Evolutionary conservation across 2,113 vertebrate genomes (phyloP).

Genomic region (Hassar affinis): DNA sequence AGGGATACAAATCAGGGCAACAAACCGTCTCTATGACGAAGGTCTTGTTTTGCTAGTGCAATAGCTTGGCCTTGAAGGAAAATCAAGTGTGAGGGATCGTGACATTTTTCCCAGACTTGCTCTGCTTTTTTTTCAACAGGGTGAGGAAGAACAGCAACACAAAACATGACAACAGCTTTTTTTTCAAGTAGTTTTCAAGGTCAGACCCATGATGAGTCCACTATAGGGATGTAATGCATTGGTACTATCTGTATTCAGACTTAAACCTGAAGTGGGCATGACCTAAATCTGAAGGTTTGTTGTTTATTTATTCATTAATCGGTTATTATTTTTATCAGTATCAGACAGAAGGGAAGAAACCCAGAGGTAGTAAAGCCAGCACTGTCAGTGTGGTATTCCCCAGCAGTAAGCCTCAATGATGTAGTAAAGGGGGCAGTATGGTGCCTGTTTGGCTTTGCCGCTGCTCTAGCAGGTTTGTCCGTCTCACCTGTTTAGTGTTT

Average conservation of each 20-base stretch:
- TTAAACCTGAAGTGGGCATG: not conserved
- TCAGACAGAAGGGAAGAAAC: not conserved
- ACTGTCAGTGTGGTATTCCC: too few relatives aligned
- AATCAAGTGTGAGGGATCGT: not conserved
- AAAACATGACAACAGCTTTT: not conserved
- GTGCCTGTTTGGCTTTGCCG: too few relatives aligned
- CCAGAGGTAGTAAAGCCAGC: not conserved
- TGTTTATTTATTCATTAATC: not conserved
- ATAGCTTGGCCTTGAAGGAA: not conserved
- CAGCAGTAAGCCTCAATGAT: too few relatives aligned
- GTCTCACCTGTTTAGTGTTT: too few relatives aligned
- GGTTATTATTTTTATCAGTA: not conserved
- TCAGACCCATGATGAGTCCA: not conserved
- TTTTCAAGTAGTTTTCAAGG: not conserved
- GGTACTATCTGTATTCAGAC: not conserved
- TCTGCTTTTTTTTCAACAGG: not conserved
- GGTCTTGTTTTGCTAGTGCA: not conserved
- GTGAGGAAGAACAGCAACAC: not conserved
- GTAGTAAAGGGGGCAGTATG: too few relatives aligned
- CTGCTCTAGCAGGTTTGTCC: too few relatives aligned
- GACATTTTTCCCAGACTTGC: not conserved
- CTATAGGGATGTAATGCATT: not conserved
- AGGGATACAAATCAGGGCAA: not conserved
- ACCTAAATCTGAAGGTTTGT: not conserved
- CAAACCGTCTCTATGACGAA: constrained; percentile 16